Conservation (phyloP, 2,113 vertebrate genomes). For the Nanorana parkeri region DNA sequence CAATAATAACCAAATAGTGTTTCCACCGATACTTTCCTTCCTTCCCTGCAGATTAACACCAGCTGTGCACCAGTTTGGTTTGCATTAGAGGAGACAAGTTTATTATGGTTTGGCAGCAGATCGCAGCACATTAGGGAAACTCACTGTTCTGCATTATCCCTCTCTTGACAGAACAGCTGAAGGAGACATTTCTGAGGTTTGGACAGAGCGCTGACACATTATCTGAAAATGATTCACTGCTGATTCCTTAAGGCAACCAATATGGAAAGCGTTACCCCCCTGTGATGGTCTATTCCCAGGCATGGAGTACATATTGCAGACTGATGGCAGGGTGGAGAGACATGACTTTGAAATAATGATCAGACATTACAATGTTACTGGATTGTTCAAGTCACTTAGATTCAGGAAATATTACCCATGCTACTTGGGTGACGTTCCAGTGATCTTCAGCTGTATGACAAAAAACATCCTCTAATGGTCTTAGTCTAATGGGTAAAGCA, state of each 20-base stretch:
- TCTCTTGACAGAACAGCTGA: conserved; percentile 12
- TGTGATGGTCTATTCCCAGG: not conserved
- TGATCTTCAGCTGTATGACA: too few species aligned
- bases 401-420: too few species aligned
- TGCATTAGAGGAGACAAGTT: conserved; percentile 18
- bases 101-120: not conserved
- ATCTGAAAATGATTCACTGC: not conserved
- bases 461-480: too few species aligned
- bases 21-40: conserved; percentile 8
- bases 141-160: not conserved
- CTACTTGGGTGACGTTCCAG: too few species aligned
- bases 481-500: too few species aligned
- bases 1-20: not conserved
- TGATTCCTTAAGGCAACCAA: not conserved
- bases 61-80: not conserved
- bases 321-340: not conserved
- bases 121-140: not conserved
- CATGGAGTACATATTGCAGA: not conserved
- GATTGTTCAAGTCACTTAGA: too few species aligned
- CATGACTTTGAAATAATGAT: not conserved
- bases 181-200: conserved; percentile 37
- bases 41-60: not conserved
- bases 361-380: too few species aligned
- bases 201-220: not conserved
- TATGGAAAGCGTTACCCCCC: not conserved